Evolutionary conservation across 2,888 invertebrate genomes (phyloP), one percentile per base, ranked within the genome.

Genomic region (Phengaris arion): DNA sequence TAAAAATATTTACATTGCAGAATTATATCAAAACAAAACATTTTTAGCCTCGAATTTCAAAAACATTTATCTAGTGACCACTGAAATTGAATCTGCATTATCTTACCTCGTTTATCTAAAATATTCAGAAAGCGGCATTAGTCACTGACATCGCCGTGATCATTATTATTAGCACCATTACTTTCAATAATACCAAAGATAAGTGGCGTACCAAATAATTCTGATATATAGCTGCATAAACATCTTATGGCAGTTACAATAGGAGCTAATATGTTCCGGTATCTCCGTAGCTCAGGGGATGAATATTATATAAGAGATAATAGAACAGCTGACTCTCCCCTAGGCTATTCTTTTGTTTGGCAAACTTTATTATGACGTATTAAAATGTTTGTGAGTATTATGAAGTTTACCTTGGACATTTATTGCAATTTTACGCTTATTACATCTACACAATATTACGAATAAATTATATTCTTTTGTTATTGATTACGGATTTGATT

Each of bases 141-240:
- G n/a, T 57, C 7, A 57, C 4, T 9, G n/a, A 15, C 13, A 15
- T 57, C 57, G 15, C 9, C 15, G 8, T 8, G 3, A 15, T 1
- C 15, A 57, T 57, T 3, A 57, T 57, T 9, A 57, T 57, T 6
- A 2, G 2, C 9, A 12, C 10, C 35, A 64, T 64, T 64, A 35
- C 15, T 70, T 70, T 22, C 15, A 22, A 52, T 52, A 70, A 70
- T 15, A 70, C 10, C 52, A 70, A 70, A 70, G 70, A 15, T n/a
- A 51, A 70, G 48, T 52, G 48, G 48, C 22, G 6, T 22, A 70
- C 52, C 10, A 22, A 45, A 55, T 55, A n/a, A 73, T 55, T 57
- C 46, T 74, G 45, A 57, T 64, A 45, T 64, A 64, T 35, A 6
- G 35, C 64, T 6, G 22, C 10, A 35, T 64, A 64, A 45, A 12